Evolutionary conservation across 2,888 invertebrate species (phyloP).

Genomic region (Drosophila infuscata): DNA sequence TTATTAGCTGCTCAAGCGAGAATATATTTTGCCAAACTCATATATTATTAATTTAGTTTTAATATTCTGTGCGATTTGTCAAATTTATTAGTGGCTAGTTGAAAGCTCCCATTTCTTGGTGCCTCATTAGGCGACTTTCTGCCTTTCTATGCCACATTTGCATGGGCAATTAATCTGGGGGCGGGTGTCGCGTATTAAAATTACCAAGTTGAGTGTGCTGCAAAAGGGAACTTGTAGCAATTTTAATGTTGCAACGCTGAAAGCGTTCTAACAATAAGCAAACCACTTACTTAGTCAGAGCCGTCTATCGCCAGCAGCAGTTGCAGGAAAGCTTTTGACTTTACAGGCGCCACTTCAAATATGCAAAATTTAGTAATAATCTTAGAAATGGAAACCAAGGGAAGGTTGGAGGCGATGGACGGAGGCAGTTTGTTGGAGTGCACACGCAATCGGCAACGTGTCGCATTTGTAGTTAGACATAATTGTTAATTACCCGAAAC

Average conservation of each 20-base stretch:
- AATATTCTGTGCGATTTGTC: not conserved
- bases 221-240: slow-evolving; percentile 60
- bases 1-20: not conserved
- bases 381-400: slow-evolving; percentile 32
- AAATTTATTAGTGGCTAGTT: not conserved
- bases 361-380: slow-evolving; percentile 78
- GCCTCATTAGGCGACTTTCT: slow-evolving; percentile 37
- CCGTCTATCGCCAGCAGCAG: slow-evolving; percentile 50
- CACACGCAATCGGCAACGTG: slow-evolving; percentile 79
- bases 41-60: slow-evolving; percentile 1
- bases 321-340: slow-evolving; percentile 53
- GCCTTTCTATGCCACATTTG: slow-evolving; percentile 57
- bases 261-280: slow-evolving; percentile 70
- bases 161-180: slow-evolving; percentile 75
- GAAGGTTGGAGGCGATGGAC: not conserved
- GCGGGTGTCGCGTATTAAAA: slow-evolving; percentile 12
- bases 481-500: slow-evolving; percentile 81
- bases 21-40: not conserved
- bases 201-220: slow-evolving; percentile 48
- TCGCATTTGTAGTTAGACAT: slow-evolving; percentile 82
- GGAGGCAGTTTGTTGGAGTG: slow-evolving; percentile 4
- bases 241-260: slow-evolving; percentile 68
- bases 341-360: slow-evolving; percentile 62
- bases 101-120: slow-evolving; percentile 8
- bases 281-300: slow-evolving; percentile 74